Evolutionary conservation across 2,888 invertebrate genomes (phyloP).

Genomic region (Craniophora ligustri): DNA sequence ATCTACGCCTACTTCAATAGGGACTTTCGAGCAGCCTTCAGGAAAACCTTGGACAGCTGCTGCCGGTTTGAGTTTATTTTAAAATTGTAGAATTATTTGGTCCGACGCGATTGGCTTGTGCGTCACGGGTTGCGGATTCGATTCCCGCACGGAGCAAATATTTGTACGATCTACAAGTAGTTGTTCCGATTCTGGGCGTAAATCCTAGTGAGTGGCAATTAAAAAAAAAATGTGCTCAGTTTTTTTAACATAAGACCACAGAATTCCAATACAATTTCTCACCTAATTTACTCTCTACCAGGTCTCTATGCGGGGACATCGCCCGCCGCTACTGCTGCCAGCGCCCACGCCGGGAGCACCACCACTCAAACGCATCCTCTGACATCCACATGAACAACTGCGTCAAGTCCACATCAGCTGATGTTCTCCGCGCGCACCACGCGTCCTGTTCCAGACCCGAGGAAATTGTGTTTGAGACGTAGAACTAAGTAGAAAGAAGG

Average conservation of each 20-base stretch:
- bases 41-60: slow-evolving; percentile 94
- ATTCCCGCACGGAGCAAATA: too few relatives aligned
- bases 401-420: slow-evolving; percentile 82
- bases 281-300: slow-evolving; percentile 40
- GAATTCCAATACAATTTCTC: too few relatives aligned
- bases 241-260: too few relatives aligned
- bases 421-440: slow-evolving; percentile 75
- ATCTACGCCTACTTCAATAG: slow-evolving; percentile 99
- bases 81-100: too few relatives aligned
- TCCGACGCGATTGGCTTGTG: too few relatives aligned
- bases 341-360: slow-evolving; percentile 88
- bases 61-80: slow-evolving; percentile 82
- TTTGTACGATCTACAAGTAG: too few relatives aligned
- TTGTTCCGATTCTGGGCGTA: too few relatives aligned
- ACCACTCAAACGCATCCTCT: slow-evolving; percentile 93
- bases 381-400: slow-evolving; percentile 93
- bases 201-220: too few relatives aligned
- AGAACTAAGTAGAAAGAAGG: slow-evolving; percentile 10
- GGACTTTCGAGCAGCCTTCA: slow-evolving; percentile 98
- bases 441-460: slow-evolving; percentile 77
- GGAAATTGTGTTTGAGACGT: slow-evolving; percentile 70
- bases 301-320: slow-evolving; percentile 79
- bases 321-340: slow-evolving; percentile 80
- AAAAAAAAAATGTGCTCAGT: too few relatives aligned
- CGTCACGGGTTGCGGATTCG: too few relatives aligned